Base-by-base conservation (phyloP, 2,888 invertebrate genomes). In the Rhorus exstirpatorius region DNA sequence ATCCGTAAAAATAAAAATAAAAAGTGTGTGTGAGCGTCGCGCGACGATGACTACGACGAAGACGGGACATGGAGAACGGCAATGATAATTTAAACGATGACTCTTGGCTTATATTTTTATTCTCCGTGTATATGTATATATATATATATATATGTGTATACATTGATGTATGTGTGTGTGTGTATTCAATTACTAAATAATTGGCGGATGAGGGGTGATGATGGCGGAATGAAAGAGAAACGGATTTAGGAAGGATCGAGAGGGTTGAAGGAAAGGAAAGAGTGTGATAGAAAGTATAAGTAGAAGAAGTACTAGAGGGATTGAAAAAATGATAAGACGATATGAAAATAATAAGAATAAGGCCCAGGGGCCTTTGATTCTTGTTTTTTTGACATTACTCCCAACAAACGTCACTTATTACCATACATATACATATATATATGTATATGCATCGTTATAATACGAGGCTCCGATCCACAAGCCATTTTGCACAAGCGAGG, bases 11-110 rank as follows among this genome's bases (percentile, higher is more conserved):
- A 51, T 41, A 60, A 51, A 55, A 65, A 31, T 53, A 65, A 65
- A 72, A 65, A 65, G 65, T 44, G 60, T 55, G 51, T 44, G 53
- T 19, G 53, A 53, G 44, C 68, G 21, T 44, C 46, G 74, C 35
- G n/a, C 58, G 58, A 51, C 35, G 76, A 75, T 51, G 44, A 63
- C 58, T 19, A 41, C 35, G 68, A 61, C 60, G 65, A 72, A 60
- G 71, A 65, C 77, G 26, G 68, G 72, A 78, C 60, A 79, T 72
- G 58, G 67, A 81, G 79, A 87, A 84, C 81, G 84, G 83, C 90
- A 90, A 92, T 89, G 91, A 91, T 91, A 91, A 92, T 92, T 92
- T 92, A 91, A 92, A 91, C 91, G 91, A 91, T 91, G 92, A 92
- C 92, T 92, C 89, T 91, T 86, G 85, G 88, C 88, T 91, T 90